Conservation (phyloP, 2,113 vertebrate species). For the Ivindomyrus marchei region DNA sequence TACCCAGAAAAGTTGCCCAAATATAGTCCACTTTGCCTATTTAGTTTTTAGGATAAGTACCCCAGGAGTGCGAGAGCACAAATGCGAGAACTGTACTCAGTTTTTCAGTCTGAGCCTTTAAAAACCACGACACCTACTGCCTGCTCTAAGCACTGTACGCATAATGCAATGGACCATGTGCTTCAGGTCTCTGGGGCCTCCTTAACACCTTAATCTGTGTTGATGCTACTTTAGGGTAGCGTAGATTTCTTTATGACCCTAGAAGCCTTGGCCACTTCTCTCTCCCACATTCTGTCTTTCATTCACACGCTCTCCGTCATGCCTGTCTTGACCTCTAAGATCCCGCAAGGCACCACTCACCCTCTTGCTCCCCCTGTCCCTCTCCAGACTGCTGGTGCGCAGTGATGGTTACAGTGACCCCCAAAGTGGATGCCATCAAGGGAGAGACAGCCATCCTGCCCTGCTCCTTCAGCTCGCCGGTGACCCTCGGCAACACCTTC, state of each 20-base stretch:
- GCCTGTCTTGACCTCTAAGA: neutral
- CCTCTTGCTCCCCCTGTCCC: neutral
- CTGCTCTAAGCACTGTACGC: neutral
- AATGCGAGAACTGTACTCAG: neutral
- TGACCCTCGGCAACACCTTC: neutral
- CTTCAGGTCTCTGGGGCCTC: neutral
- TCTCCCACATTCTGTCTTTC: neutral
- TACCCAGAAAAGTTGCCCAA: neutral
- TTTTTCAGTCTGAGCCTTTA: neutral
- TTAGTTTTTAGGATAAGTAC: neutral
- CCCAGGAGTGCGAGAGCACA: neutral
- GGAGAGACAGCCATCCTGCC: slow-evolving; percentile 51
- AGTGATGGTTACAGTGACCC: slow-evolving; percentile 45
- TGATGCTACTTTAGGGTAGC: neutral
- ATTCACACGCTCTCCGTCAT: neutral
- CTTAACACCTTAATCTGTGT: neutral
- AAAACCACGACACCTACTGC: neutral
- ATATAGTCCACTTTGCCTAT: neutral
- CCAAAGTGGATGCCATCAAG: slow-evolving; percentile 57
- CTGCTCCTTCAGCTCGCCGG: slow-evolving; percentile 44
- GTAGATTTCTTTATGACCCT: neutral
- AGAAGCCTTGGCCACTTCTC: neutral
- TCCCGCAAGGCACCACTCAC: neutral
- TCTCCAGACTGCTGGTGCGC: slow-evolving; percentile 49
- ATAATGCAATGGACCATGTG: neutral